Evolutionary conservation across 2,888 invertebrate species (phyloP).

Genomic region (Agrilus cyanescens): DNA sequence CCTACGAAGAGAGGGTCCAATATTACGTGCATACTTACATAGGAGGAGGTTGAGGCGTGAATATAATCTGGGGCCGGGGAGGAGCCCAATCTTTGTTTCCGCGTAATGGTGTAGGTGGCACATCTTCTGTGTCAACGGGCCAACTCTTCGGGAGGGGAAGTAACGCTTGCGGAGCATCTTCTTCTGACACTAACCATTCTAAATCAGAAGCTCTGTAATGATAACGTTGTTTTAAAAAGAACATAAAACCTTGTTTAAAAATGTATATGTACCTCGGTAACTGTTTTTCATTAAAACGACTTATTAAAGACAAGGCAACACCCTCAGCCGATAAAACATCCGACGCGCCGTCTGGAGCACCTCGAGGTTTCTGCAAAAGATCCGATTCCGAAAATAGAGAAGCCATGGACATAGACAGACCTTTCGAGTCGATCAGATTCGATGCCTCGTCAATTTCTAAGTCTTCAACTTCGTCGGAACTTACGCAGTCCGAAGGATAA

Average conservation of each 20-base stretch:
- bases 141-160: constrained; percentile 64
- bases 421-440: constrained; percentile 36
- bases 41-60: constrained; percentile 57
- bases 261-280: constrained; percentile 44
- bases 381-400: constrained; percentile 50
- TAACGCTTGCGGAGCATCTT: constrained; percentile 65
- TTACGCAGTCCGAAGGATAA: constrained; percentile 36
- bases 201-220: constrained; percentile 55
- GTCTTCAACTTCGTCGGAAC: constrained; percentile 42
- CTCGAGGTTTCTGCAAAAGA: constrained; percentile 32
- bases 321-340: constrained; percentile 61
- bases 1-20: constrained; percentile 2
- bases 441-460: constrained; percentile 38
- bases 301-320: constrained; percentile 64
- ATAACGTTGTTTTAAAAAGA: background rate
- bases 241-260: background rate
- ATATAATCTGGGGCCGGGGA: constrained; percentile 71
- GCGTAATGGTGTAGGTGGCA: constrained; percentile 40
- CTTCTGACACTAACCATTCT: constrained; percentile 68
- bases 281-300: constrained; percentile 63
- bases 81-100: constrained; percentile 79
- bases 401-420: constrained; percentile 50
- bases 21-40: constrained; percentile 41
- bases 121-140: constrained; percentile 46
- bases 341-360: constrained; percentile 37